A percentile compares a stretch with the other conserved stretches of the same genome.
phyloP scores from a whole-genome alignment of 2,113 vertebrate species.

The Falco punctatus region DNA sequence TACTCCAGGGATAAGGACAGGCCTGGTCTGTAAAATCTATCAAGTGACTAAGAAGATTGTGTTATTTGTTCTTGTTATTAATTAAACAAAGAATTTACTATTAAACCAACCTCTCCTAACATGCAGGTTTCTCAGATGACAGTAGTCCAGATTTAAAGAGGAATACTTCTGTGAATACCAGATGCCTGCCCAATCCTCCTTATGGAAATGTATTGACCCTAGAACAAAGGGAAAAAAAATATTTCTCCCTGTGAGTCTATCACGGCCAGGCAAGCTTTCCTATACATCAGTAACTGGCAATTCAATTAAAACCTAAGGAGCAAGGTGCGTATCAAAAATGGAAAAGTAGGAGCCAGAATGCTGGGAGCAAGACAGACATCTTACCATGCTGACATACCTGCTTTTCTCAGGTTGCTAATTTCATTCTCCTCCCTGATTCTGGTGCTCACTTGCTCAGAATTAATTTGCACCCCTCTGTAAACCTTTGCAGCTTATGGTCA shows the following conservation, averaged over 20 bases:
- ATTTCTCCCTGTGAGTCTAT: not conserved
- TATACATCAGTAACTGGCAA: not conserved
- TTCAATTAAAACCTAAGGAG: not conserved
- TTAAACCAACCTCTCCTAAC: not conserved
- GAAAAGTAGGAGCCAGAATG: not conserved
- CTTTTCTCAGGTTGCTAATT: not conserved
- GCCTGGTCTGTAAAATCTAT: not conserved
- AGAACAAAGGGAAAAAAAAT: not conserved
- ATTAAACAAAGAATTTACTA: not conserved
- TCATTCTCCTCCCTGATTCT: not conserved
- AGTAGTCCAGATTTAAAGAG: not conserved
- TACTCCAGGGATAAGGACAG: not conserved
- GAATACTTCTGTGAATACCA: not conserved
- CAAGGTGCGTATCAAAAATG: not conserved
- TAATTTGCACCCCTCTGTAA: not conserved
- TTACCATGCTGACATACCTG: not conserved
- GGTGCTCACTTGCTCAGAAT: not conserved
- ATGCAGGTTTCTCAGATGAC: not conserved
- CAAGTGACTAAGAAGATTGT: not conserved
- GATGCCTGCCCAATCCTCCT: not conserved
- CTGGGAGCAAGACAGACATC: not conserved
- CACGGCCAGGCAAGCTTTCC: not conserved
- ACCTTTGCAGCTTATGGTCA: not conserved
- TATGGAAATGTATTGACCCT: not conserved
- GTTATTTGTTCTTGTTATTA: not conserved